Evolutionary conservation across 2,797 vertebrate genomes (phyloP), one percentile per base, ranked within the genome.

Genomic region (Limnodromus scolopaceus): DNA sequence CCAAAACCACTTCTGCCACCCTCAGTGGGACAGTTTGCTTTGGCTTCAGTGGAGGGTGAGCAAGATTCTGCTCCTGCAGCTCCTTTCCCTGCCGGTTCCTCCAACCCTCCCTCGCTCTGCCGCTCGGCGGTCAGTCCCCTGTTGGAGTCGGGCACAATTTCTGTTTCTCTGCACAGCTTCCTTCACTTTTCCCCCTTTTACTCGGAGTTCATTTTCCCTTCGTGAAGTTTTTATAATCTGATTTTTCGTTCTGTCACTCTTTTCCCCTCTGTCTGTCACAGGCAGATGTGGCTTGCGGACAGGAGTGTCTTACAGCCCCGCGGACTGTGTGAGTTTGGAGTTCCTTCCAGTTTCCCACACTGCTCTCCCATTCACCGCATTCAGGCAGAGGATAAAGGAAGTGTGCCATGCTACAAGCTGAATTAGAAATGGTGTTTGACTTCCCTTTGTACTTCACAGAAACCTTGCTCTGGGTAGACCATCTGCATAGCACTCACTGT

Each of bases 291-390:
- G 76, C 18, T 80, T 55, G 87, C 25, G 94, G 94, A 94, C 79
- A 84, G 93, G 86, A 84, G 92, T 96, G 87, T 58, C 92, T 87
- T 82, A 57, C 89, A 92, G 95, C 97, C 98, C 96, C 85, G 54
- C 82, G 92, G 94, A 96, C 97, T 78, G 94, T 98, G 98, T 99
- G 98, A 98, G 99, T 98, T 88, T 98, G 97, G 98, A 98, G 97
- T 96, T 90, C 92, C 94, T 96, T 96, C 95, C 97, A 98, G 97
- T 98, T 99, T 99, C 99, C 99, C 99, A 99, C 99, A 99, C 98
- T 97, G 93, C 96, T 97, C 96, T 92, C 95, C 98, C 97, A 98
- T 99, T 99, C 98, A 98, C 86, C 39, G 97, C 97, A 98, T 98
- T 97, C 98, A 98, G 98, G 98, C 92, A 0, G 93, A 68, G 95